Evolutionary conservation across 2,797 vertebrate genomes (phyloP), one percentile per base, ranked within the genome.

Genomic region (Pseudomugil gertrudae): DNA sequence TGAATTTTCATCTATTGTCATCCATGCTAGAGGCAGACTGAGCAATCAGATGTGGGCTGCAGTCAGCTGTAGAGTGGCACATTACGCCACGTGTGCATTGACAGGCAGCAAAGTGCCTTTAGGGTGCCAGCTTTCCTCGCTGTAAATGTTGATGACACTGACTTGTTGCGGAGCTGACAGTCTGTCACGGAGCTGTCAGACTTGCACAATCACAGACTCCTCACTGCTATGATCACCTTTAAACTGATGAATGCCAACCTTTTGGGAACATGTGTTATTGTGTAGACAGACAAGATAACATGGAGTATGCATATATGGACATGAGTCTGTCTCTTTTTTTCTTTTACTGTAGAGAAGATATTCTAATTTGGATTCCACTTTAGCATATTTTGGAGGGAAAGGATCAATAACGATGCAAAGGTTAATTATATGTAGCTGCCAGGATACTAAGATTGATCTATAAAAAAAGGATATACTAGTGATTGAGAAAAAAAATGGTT

Each of bases 91-190:
- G 50, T 69, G 66, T 71, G 59, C 77, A 83, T 78, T 59, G 63
- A 85, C 64, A 75, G 79, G 75, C 74, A 33, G 79, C 66, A 47
- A 80, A 75, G 69, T 73, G 89, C 79, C 90, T 84, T 81, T 68
- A 81, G 83, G 74, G 71, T 88, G 76, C 72, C 82, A 80, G 81
- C 66, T 80, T 90, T 90, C 84, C 92, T 87, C 84, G 74, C 26
- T 50, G 81, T 85, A 82, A 90, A 65, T 82, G 79, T 64, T 64
- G 87, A 87, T 88, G 87, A 88, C 83, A 81, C 19, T 0, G 64
- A 70, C 89, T 91, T 89, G 85, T 93, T 91, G 84, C 82, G 43
- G 58, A 74, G 60, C 81, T 74, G 76, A 89, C 89, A 83, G 83
- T 81, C 68, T 89, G 87, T 83, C 87, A 84, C 57, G 63, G 72